Evolutionary conservation across 2,888 invertebrate species (phyloP), one percentile per base, ranked within the genome.

Genomic region (Venusia cambrica): DNA sequence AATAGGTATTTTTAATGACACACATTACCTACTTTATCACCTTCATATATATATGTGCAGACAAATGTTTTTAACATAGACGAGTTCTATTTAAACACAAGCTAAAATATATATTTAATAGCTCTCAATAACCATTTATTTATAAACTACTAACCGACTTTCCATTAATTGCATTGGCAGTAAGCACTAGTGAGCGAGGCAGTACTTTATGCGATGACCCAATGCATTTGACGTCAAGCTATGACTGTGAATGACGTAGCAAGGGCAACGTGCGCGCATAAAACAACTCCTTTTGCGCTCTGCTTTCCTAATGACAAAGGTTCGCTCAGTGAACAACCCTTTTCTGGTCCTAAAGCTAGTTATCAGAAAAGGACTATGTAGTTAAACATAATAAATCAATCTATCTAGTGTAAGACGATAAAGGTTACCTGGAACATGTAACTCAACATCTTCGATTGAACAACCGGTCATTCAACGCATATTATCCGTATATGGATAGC

Each of bases 311-410:
- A 76, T 81, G 59, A 28, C 49, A 57, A 81, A 83, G 80, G 78
- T 83, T 78, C 70, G 65, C 51, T 63, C 57, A 60, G 62, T 57
- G 65, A 58, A 69, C 73, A 83, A 80, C 83, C 83, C 81, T 83
- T 83, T 75, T 66, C 69, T 70, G 63, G 75, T 72, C 71, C 76
- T 78, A 73, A 70, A 71, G 60, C 51, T 56, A 46, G 47, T 47
- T 49, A 45, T 48, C 56, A 60, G 54, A 65, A 65, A 73, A 67
- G 70, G 63, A 68, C 61, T 45, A 25, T 27, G 25, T 54, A 46
- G 41, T 53, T 51, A 39, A 54, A 39, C 38, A 12, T 27, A 48
- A 57, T 48, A 63, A 70, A 67, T 65, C 32, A 43, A 39, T 36
- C 25, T 6, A 9, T 14, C 27, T 35, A 39, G 40, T 35, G 18